A percentile compares a stretch with the other conserved stretches of the same genome.
These are phyloP conservation scores for Sarotherodon lohbergeri DNA, from an alignment of 2,113 vertebrate species.

Conservation along the genomic window DNA sequence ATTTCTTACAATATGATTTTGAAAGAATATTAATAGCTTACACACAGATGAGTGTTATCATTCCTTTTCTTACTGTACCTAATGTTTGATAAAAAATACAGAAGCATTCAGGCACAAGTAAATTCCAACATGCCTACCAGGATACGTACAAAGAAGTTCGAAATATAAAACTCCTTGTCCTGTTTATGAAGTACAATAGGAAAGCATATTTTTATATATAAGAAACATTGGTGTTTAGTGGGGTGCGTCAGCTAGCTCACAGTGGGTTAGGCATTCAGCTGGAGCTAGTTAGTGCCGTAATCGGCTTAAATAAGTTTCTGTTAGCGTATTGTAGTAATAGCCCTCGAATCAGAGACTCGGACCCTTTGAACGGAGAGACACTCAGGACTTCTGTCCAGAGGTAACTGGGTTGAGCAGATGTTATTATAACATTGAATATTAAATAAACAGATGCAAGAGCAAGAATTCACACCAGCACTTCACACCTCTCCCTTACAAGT, in stretches of 20 bases:
- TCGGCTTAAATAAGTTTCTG: not conserved
- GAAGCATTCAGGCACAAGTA: fast-evolving
- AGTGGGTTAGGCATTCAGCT: not conserved
- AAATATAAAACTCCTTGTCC: not conserved
- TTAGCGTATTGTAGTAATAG: not conserved
- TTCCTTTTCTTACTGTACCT: fast-evolving
- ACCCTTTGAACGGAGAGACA: not conserved
- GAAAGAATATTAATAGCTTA: not conserved
- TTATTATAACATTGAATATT: fast-evolving
- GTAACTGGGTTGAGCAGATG: not conserved
- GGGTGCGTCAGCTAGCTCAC: fast-evolving
- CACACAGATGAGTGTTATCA: not conserved
- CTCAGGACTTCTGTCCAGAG: not conserved
- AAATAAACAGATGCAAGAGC: fast-evolving
- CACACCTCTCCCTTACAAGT: not conserved
- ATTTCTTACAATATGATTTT: not conserved
- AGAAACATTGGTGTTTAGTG: not conserved
- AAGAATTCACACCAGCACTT: not conserved
- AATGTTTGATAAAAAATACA: not conserved
- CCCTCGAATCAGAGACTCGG: not conserved
- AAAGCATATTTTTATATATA: not conserved
- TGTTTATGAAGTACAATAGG: not conserved
- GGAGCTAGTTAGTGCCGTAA: fast-evolving
- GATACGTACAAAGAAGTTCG: not conserved
- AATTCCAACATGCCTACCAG: not conserved